These are phyloP conservation scores for Temnothorax curvispinosus DNA, from an alignment of 1,140 invertebrate genomes.

Conservation along the genomic window DNA sequence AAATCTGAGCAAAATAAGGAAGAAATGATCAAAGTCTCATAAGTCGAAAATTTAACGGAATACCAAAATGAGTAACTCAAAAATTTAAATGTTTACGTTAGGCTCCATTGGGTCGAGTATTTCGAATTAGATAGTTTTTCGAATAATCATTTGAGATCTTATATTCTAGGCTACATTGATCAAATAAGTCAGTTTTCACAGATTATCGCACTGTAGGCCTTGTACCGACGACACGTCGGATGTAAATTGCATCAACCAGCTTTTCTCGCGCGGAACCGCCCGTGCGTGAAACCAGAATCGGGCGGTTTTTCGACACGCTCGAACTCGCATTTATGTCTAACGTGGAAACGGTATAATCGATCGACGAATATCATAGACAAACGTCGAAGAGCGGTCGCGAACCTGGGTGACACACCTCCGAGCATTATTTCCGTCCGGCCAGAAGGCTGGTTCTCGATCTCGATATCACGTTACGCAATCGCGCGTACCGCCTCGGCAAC, in stretches of 20 bases:
- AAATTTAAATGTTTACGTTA: not conserved
- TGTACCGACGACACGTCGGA: not conserved
- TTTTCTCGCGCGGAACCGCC: conserved; percentile 19
- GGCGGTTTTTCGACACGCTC: conserved; percentile 43
- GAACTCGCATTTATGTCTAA: conserved; percentile 28
- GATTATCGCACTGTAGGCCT: not conserved
- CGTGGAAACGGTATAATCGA: conserved; percentile 24
- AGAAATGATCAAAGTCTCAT: not conserved
- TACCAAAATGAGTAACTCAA: not conserved
- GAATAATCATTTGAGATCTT: not conserved
- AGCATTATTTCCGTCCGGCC: conserved; percentile 18
- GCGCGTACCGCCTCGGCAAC: conserved; percentile 8
- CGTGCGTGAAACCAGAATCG: conserved; percentile 44
- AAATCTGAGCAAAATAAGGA: not conserved
- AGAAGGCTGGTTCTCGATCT: conserved; percentile 6
- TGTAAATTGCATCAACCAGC: conserved; percentile 27
- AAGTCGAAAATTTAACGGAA: not conserved
- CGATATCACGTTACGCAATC: conserved; percentile 32
- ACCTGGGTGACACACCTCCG: conserved; percentile 42
- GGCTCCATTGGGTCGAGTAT: not conserved
- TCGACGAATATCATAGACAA: conserved; percentile 12
- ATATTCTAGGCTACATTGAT: not conserved
- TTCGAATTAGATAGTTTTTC: not conserved
- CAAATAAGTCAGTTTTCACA: not conserved
- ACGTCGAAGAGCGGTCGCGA: conserved; percentile 4